A percentile compares a stretch with the other conserved stretches of the same genome.
Evolutionary conservation across 2,113 vertebrate genomes (phyloP).

Genomic region (Rhombomys opimus): DNA sequence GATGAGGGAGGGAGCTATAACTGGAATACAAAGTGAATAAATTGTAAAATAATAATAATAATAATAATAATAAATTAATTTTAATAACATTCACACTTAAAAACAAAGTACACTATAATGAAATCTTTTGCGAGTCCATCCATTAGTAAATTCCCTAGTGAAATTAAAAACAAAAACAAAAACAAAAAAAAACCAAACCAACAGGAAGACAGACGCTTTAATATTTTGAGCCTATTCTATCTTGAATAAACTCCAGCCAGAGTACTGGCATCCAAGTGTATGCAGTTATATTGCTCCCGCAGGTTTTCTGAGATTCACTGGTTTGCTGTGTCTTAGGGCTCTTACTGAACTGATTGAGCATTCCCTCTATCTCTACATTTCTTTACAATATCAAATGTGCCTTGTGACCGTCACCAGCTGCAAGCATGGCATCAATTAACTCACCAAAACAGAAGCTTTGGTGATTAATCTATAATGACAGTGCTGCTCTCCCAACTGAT

Average conservation of each 20-base stretch:
- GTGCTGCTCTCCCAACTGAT: constrained; percentile 73
- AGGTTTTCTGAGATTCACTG: neutral
- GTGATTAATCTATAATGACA: constrained; percentile 79
- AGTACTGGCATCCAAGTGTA: neutral
- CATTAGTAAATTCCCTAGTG: constrained; percentile 31
- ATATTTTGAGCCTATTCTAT: neutral
- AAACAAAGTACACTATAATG: neutral
- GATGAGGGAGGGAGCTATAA: no score
- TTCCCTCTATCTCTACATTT: constrained; percentile 59
- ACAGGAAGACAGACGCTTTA: neutral
- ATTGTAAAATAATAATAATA: no score
- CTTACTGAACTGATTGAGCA: constrained; percentile 57
- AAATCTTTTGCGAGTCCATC: neutral
- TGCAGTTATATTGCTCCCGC: neutral
- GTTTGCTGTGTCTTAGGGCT: constrained; percentile 49
- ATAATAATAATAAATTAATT: no score
- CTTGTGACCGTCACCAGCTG: constrained; percentile 59
- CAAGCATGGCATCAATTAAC: constrained; percentile 74
- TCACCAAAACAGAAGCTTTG: constrained; percentile 74
- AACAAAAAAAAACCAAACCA: neutral
- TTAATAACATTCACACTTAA: neutral
- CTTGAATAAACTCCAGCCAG: neutral
- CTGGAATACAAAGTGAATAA: no score
- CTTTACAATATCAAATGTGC: constrained; percentile 70
- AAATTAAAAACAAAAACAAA: neutral